These are phyloP conservation scores for Atherix ibis DNA, from an alignment of 2,888 invertebrate genomes.

Conservation along the genomic window DNA sequence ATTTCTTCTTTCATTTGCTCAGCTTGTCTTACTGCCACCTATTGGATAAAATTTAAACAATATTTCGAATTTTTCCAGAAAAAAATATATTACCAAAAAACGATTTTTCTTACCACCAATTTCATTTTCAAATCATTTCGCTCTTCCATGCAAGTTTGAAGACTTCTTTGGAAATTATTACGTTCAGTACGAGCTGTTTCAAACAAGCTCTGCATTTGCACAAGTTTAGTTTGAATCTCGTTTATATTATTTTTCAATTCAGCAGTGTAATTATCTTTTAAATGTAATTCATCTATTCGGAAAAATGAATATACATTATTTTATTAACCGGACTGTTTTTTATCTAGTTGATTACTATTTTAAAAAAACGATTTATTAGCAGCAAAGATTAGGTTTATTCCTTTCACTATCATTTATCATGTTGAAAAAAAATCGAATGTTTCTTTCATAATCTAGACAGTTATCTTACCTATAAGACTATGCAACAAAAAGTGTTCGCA, in stretches of 20 bases:
- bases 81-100: too few relatives aligned
- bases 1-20: conserved; percentile 73
- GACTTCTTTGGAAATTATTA: conserved; percentile 57
- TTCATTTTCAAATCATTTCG: conserved; percentile 54
- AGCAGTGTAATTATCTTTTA: conserved; percentile 26
- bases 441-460: too few relatives aligned
- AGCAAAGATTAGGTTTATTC: too few relatives aligned
- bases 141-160: conserved; percentile 50
- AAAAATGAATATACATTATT: too few relatives aligned
- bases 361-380: too few relatives aligned
- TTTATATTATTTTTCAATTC: conserved; percentile 27
- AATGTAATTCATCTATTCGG: conserved; percentile 25
- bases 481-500: too few relatives aligned
- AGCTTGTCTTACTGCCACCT: conserved; percentile 46
- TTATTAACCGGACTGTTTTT: too few relatives aligned
- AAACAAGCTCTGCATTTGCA: conserved; percentile 43
- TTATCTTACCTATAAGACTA: too few relatives aligned
- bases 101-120: conserved; percentile 41
- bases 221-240: conserved; percentile 23
- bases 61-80: background rate
- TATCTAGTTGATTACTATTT: too few relatives aligned
- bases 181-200: conserved; percentile 61
- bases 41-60: conserved; percentile 2
- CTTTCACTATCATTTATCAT: too few relatives aligned
- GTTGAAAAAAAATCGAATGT: too few relatives aligned